Evolutionary conservation across 2,888 invertebrate genomes (phyloP).

Genomic region (Mythimna loreyi): DNA sequence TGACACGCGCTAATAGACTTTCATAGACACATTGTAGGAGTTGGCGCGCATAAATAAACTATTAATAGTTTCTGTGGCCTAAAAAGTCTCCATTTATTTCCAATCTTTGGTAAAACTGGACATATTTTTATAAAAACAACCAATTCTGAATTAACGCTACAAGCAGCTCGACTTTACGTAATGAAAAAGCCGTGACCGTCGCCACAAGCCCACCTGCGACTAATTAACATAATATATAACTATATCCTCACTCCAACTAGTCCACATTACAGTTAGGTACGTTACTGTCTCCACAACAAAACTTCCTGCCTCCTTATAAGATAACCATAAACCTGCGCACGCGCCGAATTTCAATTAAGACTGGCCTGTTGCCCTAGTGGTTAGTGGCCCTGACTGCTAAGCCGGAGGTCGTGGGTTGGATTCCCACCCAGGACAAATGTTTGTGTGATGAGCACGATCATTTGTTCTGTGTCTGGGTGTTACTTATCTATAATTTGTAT

Average conservation of each 20-base stretch:
- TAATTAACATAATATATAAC: slow-evolving; percentile 63
- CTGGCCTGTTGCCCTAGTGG: no score
- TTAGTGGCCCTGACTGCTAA: no score
- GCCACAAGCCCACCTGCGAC: slow-evolving; percentile 54
- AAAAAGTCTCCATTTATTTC: background rate
- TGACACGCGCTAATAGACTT: background rate
- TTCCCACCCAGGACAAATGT: no score
- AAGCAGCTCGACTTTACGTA: slow-evolving; percentile 15
- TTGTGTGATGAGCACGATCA: no score
- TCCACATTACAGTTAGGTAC: slow-evolving; percentile 74
- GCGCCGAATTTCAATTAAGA: slow-evolving; percentile 65
- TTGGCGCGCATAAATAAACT: background rate
- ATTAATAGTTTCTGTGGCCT: background rate
- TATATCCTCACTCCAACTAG: slow-evolving; percentile 61
- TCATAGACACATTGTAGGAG: background rate
- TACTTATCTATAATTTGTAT: no score
- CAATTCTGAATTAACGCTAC: background rate
- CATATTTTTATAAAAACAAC: background rate
- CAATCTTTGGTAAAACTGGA: background rate
- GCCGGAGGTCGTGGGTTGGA: no score
- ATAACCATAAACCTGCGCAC: slow-evolving; percentile 55
- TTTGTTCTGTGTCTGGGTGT: no score
- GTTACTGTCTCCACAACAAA: slow-evolving; percentile 66
- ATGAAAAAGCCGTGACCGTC: slow-evolving; percentile 27
- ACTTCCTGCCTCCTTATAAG: slow-evolving; percentile 62